Evolutionary conservation across 2,888 invertebrate genomes (phyloP).

Genomic region (Ethmia dodecea): DNA sequence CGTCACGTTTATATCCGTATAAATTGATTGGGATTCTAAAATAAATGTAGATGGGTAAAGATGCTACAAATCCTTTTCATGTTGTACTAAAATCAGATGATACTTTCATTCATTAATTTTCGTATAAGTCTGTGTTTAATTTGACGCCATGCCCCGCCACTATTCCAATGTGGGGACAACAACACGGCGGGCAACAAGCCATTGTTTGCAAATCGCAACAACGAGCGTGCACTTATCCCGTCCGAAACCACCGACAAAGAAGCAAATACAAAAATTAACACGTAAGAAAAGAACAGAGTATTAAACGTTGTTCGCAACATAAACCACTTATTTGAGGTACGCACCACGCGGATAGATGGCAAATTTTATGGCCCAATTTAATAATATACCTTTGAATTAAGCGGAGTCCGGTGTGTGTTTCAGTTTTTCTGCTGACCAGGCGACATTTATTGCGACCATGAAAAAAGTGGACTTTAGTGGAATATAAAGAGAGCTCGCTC

Average conservation of each 20-base stretch:
- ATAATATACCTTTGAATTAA: constrained; percentile 34
- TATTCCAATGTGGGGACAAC: constrained; percentile 54
- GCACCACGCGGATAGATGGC: constrained; percentile 30
- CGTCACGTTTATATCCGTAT: no score
- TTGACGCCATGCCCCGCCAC: constrained; percentile 55
- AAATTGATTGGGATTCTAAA: no score
- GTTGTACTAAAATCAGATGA: no score
- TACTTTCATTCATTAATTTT: no score
- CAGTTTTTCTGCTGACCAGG: constrained; percentile 32
- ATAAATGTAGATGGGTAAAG: no score
- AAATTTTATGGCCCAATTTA: constrained; percentile 45
- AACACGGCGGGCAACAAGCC: constrained; percentile 64
- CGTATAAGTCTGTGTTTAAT: constrained; percentile 46
- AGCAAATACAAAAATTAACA: constrained; percentile 24
- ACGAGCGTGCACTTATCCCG: constrained; percentile 44
- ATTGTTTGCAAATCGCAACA: constrained; percentile 75
- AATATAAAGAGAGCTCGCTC: constrained; percentile 29
- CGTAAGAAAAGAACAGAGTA: constrained; percentile 24
- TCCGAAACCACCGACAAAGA: constrained; percentile 34
- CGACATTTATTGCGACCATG: constrained; percentile 38
- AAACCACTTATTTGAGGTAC: constrained; percentile 29
- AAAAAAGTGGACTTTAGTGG: constrained; percentile 46
- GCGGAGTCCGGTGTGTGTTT: constrained; percentile 28
- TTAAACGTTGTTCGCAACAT: constrained; percentile 16
- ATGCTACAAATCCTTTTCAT: no score